Evolutionary conservation across 2,888 invertebrate genomes (phyloP).

Genomic region (Chaetoderma sp.): DNA sequence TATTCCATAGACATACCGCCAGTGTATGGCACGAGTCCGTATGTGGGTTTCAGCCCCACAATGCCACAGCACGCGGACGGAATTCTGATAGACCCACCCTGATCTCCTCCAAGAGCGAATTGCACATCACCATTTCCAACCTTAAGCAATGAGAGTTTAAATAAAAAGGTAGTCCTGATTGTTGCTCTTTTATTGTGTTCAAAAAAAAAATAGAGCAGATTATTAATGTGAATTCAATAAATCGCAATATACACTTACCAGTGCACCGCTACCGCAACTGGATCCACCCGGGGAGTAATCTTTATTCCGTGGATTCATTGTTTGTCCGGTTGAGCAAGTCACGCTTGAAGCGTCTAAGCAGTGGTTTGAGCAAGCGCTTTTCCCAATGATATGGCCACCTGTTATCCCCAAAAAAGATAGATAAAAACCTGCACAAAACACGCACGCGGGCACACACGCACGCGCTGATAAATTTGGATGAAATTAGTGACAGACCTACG

Average conservation of each 20-base stretch:
- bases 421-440: no score
- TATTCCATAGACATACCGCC: conserved; percentile 52
- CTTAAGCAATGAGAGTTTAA: conserved; percentile 40
- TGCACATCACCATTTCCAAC: conserved; percentile 53
- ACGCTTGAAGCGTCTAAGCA: conserved; percentile 56
- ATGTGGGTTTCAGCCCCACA: conserved; percentile 66
- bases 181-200: no score
- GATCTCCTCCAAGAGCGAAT: conserved; percentile 62
- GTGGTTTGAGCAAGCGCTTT: conserved; percentile 56
- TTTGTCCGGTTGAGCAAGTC: conserved; percentile 49
- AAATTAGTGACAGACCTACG: no score
- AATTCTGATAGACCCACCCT: conserved; percentile 64
- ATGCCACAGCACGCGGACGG: conserved; percentile 60
- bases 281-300: conserved; percentile 55
- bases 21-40: conserved; percentile 63
- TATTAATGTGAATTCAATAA: no score
- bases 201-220: no score
- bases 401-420: no score
- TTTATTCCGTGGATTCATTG: conserved; percentile 51
- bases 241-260: no score
- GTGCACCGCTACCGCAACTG: conserved; percentile 55
- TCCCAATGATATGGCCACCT: conserved; percentile 62
- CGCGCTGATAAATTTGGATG: no score
- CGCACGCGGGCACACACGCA: no score
- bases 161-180: not conserved